Base-by-base conservation (phyloP, 1,140 invertebrate species). In the Tetragonula clypearis region DNA sequence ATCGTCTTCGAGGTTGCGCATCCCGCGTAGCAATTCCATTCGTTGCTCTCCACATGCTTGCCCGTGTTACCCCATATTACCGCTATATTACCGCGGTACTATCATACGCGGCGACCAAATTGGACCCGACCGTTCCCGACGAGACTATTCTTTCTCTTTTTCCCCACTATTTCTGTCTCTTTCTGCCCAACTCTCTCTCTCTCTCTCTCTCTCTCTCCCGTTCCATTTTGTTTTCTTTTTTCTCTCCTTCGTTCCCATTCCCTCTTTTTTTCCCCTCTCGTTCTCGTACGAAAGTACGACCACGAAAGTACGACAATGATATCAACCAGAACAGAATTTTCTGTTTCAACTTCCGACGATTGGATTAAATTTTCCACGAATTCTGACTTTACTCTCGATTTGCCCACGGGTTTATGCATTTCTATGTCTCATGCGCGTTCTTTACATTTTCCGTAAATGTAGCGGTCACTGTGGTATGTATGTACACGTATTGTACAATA, bases 61-160 rank as follows among this genome's bases (percentile, higher is more conserved):
- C n/a, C 49, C 19, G 62, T 79, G 62, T 78, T 78, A 78, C 35
- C 58, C 58, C 26, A 19, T 62, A 77, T 77, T 62, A 77, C 60
- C 55, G 23, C 35, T 23, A 5, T 49, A 79, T 79, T 68, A 79
- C 60, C 62, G 35, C 41, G 41, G 41, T 9, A n/a, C 41, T 41
- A 68, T 68, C 62, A 66, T 79, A 60, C 62, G 12, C 60, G 9
- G 23, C 4, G 11, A 15, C 62, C n/a, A 30, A 66, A 79, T 79
- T 79, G 77, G 49, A 30, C n/a, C 49, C n/a, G 1, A 58, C 58
- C 14, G 35, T 56, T 26, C 73, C 9, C 41, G 41, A 26, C 15
- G 4, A 8, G 14, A 6, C n/a, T n/a, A 9, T 12, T n/a, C 71
- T 11, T 26, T 3, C 49, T 53, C 15, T 55, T 1, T 2, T 49